Conservation (phyloP, 1,140 invertebrate species). For the Drosophila equinoxialis region DNA sequence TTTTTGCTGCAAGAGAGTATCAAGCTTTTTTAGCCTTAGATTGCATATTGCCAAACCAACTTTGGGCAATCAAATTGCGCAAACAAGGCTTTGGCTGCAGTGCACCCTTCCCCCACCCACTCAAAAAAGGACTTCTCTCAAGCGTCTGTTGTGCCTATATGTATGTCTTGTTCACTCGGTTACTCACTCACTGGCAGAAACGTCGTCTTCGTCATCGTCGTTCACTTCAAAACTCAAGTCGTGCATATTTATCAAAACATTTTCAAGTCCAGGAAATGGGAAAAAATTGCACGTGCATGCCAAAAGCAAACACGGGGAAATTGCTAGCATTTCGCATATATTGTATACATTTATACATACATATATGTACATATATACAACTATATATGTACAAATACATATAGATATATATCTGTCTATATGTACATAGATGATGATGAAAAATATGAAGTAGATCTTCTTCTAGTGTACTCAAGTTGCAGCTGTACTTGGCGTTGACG, state of each 20-base stretch:
- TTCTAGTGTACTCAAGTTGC: not conserved
- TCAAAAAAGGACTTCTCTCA: not conserved
- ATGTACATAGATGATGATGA: constrained; percentile 20
- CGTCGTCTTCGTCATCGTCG: constrained; percentile 21
- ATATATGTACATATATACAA: not conserved
- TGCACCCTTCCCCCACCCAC: not conserved
- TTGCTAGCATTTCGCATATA: constrained; percentile 43
- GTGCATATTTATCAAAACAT: constrained; percentile 81
- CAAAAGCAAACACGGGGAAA: constrained; percentile 68
- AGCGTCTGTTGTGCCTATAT: constrained; percentile 10
- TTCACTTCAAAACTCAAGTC: constrained; percentile 67
- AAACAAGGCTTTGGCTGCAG: constrained; percentile 39
- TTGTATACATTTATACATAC: not conserved
- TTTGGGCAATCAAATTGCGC: constrained; percentile 78
- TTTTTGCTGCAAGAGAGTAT: not conserved
- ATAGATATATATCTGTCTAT: constrained; percentile 1
- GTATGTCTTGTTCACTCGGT: constrained; percentile 15
- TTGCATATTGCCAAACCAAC: constrained; percentile 68
- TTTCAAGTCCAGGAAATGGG: constrained; percentile 55
- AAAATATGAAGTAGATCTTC: constrained; percentile 2
- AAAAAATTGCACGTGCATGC: constrained; percentile 71
- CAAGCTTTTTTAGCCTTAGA: constrained; percentile 33
- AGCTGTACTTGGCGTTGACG: constrained; percentile 6
- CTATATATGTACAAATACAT: not conserved
- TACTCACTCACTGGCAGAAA: constrained; percentile 1